Evolutionary conservation across 2,113 vertebrate species (phyloP).

Genomic region (Oryzias curvinotus): DNA sequence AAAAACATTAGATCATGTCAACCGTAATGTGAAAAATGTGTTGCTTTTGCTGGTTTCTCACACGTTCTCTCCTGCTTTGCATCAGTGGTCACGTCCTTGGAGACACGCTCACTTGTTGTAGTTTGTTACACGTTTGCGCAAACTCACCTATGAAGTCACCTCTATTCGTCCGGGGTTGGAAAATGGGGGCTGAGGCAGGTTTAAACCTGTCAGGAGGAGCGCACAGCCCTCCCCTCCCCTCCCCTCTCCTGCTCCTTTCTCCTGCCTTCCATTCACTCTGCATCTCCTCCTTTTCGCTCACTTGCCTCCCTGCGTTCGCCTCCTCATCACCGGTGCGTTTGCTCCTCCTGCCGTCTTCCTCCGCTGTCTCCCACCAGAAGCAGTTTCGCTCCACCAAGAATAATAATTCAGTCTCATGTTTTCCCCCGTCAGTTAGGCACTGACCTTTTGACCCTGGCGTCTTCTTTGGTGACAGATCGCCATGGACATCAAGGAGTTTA

Average conservation of each 20-base stretch:
- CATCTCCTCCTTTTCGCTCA: conserved; percentile 36
- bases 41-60: too few species aligned
- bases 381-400: conserved; percentile 13
- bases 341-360: conserved; percentile 24
- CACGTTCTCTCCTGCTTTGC: neutral
- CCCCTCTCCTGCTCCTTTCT: conserved; percentile 55
- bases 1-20: too few species aligned
- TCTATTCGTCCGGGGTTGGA: conserved; percentile 49
- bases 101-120: conserved; percentile 14
- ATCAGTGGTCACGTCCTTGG: neutral
- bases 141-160: conserved; percentile 67
- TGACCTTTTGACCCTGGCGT: too few species aligned
- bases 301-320: conserved; percentile 56
- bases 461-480: too few species aligned
- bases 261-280: conserved; percentile 51
- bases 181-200: conserved; percentile 72
- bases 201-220: conserved; percentile 65
- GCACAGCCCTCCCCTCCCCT: conserved; percentile 44
- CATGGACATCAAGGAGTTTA: conserved; percentile 23
- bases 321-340: conserved; percentile 46
- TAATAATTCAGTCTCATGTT: too few species aligned
- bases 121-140: conserved; percentile 22
- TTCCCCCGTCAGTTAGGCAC: too few species aligned
- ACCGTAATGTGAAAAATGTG: too few species aligned
- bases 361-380: conserved; percentile 53